Evolutionary conservation across 64 coral and sea anemone genomes (phyloP), one percentile per base, ranked within the genome.

Genomic region (Acropora tenuis): DNA sequence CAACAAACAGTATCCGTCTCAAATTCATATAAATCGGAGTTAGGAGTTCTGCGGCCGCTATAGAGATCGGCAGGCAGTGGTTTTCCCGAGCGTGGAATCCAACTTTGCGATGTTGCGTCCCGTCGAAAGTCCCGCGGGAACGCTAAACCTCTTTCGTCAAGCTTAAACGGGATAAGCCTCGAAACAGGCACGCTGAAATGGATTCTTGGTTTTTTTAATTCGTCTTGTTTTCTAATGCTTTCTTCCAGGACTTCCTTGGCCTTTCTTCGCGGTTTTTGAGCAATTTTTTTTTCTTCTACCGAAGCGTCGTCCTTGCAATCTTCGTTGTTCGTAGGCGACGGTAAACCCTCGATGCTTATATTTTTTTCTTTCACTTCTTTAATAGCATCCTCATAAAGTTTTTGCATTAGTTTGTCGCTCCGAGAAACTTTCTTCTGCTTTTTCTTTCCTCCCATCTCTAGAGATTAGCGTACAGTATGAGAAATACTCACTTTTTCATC

Each of bases 181-280:
- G 82, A 85, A 20, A 85, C 82, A 8, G 82, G 82, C 2, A 85
- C 82, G 49, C 43, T 71, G 11, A 85, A 58, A 30, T 63, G 50
- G 49, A 48, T 46, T 69, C 82, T 49, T 3, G 82, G 63, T n/a
- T 85, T 85, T 71, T 65, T 85, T 46, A 72, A 85, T 4, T 48
- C 61, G 15, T 85, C 82, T 85, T 85, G 82, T 10, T 85, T 85
- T 65, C 17, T 85, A 17, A 69, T 4, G 4, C 57, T 19, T 69
- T 84, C 81, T 48, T 69, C 61, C 8, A 85, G 82, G 61, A 85
- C 18, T 71, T 85, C 63, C 72, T 49, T 48, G 0, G 82, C 63
- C 46, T 85, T 85, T 67, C 50, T 85, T 85, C 61, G 65, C 17
- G 82, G 7, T 47, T 85, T 85, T 66, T 85, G 82, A 48, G 82